phyloP scores from a whole-genome alignment of 1,140 invertebrate genomes.

The Andricus grossulariae region DNA sequence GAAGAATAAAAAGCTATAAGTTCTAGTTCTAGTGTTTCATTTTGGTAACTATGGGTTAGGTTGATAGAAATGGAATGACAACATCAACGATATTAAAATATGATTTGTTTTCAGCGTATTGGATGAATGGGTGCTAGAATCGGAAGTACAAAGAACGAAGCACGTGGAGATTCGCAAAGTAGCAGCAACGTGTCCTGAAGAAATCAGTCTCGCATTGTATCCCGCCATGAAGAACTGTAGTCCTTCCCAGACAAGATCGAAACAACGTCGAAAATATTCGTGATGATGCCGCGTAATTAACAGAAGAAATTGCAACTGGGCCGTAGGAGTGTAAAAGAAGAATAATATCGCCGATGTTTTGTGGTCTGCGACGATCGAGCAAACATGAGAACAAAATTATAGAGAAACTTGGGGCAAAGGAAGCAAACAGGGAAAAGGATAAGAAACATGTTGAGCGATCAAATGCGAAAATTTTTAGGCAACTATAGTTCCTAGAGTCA shows the following conservation, averaged over 20 bases:
- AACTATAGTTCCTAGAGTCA: constrained; percentile 27
- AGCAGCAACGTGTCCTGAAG: constrained; percentile 68
- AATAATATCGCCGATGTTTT: constrained; percentile 51
- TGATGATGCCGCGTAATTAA: constrained; percentile 47
- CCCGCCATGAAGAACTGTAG: constrained; percentile 61
- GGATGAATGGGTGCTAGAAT: constrained; percentile 80
- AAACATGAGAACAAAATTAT: constrained; percentile 49
- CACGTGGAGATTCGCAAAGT: constrained; percentile 76
- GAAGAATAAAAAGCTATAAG: too few relatives aligned
- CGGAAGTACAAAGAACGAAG: constrained; percentile 76
- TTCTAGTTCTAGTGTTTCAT: too few relatives aligned
- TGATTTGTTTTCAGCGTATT: constrained; percentile 71
- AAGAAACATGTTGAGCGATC: neutral
- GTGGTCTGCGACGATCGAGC: constrained; percentile 58
- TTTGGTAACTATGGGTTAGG: too few relatives aligned
- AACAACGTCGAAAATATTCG: constrained; percentile 71
- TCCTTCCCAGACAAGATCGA: constrained; percentile 54
- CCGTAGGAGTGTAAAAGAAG: constrained; percentile 36
- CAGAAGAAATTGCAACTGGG: constrained; percentile 2
- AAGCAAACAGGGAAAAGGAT: constrained; percentile 25
- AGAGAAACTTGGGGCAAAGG: constrained; percentile 37
- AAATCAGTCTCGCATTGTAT: constrained; percentile 60
- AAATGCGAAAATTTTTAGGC: constrained; percentile 9
- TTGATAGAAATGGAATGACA: too few relatives aligned
- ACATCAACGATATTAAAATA: neutral